These are phyloP conservation scores for Caenorhabditis becei DNA, from an alignment of 2,888 invertebrate genomes.

Conservation along the genomic window DNA sequence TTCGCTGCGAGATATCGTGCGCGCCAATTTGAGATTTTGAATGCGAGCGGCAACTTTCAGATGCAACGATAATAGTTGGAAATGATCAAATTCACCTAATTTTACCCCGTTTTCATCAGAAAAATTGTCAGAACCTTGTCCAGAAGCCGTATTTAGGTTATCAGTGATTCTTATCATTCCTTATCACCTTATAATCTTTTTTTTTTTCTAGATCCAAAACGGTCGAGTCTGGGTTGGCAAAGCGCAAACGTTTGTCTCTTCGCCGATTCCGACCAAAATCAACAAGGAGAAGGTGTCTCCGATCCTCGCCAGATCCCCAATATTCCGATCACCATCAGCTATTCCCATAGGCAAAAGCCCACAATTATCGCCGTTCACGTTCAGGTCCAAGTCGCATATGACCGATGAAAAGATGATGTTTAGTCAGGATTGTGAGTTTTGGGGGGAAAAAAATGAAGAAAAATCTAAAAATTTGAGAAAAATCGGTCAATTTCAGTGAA, in stretches of 20 bases:
- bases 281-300: constrained; percentile 33
- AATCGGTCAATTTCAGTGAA: no score
- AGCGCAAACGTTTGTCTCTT: constrained; percentile 19
- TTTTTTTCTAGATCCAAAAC: constrained; percentile 32
- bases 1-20: no score
- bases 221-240: constrained; percentile 57
- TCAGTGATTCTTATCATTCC: no score
- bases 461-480: no score
- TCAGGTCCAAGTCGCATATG: constrained; percentile 57
- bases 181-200: no score
- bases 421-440: constrained; percentile 43
- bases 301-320: constrained; percentile 37
- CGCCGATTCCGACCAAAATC: constrained; percentile 28
- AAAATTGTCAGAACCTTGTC: no score
- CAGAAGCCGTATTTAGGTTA: no score
- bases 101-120: no score
- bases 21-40: no score
- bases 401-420: constrained; percentile 23
- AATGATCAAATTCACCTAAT: no score
- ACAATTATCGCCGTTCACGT: constrained; percentile 25
- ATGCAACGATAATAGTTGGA: no score
- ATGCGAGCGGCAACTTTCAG: no score
- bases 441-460: neutral
- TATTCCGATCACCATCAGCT: constrained; percentile 35
- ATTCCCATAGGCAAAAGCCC: neutral